Evolutionary conservation across 2,888 invertebrate species (phyloP).

Genomic region (Eristalis arbustorum): DNA sequence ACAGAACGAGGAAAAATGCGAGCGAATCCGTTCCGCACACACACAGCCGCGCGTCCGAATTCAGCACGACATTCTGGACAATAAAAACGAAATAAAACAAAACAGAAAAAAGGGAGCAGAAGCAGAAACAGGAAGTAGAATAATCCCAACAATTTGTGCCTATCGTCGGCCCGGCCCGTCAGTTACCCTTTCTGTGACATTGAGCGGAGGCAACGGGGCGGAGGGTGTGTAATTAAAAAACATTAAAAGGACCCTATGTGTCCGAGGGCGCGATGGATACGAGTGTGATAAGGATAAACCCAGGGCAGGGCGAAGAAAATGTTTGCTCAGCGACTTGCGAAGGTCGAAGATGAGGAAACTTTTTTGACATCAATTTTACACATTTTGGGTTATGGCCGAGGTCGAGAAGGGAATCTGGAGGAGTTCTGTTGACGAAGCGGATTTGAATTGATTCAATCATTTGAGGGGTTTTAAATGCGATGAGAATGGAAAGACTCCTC

Average conservation of each 20-base stretch:
- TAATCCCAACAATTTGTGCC: neutral
- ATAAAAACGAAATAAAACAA: neutral
- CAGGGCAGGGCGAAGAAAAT: neutral
- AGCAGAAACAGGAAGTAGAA: neutral
- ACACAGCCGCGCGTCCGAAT: neutral
- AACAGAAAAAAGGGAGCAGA: neutral
- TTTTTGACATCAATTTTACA: neutral
- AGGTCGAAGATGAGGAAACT: neutral
- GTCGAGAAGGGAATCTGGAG: neutral
- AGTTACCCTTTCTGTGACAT: neutral
- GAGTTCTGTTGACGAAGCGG: neutral
- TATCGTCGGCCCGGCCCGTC: neutral
- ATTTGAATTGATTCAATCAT: too few relatives aligned
- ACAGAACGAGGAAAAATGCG: neutral
- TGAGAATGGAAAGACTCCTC: too few relatives aligned
- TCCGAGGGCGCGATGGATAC: neutral
- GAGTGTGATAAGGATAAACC: neutral
- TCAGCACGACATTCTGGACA: neutral
- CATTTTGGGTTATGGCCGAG: neutral
- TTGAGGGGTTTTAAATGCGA: too few relatives aligned
- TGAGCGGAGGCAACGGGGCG: neutral
- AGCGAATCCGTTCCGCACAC: neutral
- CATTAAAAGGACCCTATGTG: neutral
- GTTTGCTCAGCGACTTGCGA: neutral
- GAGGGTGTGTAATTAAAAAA: neutral